Conservation (phyloP, 2,888 invertebrate genomes). For the Drosophila atripex region DNA sequence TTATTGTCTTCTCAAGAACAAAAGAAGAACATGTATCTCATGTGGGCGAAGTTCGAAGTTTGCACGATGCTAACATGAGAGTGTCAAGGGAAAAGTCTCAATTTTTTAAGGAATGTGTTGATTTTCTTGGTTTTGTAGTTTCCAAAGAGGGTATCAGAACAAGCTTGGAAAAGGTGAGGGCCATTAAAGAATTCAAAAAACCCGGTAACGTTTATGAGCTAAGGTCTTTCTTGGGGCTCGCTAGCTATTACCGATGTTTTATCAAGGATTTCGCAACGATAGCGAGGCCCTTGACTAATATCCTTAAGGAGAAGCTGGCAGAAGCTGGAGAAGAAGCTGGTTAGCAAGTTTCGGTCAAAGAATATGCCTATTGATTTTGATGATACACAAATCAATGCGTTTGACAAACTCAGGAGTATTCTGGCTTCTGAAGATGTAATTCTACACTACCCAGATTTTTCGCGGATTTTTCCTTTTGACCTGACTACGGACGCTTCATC, state of each 20-base stretch:
- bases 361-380: background rate
- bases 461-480: background rate
- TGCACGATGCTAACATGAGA: background rate
- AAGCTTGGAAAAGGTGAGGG: background rate
- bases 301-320: background rate
- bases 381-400: background rate
- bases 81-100: background rate
- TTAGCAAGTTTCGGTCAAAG: conserved; percentile 1
- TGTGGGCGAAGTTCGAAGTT: no score
- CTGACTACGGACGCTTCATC: background rate
- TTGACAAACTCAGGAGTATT: no score
- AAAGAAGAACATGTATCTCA: no score
- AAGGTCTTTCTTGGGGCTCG: background rate
- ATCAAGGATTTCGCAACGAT: background rate
- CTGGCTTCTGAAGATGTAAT: background rate
- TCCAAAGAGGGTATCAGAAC: background rate
- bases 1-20: no score
- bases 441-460: background rate
- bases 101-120: no score
- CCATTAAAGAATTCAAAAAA: conserved; percentile 1
- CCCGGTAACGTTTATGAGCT: background rate
- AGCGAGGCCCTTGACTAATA: conserved; percentile 3
- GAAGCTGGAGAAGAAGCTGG: no score
- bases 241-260: background rate
- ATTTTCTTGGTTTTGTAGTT: no score